Evolutionary conservation across 2,888 invertebrate genomes (phyloP), one percentile per base, ranked within the genome.

Genomic region (Megaustenia siamemsis): DNA sequence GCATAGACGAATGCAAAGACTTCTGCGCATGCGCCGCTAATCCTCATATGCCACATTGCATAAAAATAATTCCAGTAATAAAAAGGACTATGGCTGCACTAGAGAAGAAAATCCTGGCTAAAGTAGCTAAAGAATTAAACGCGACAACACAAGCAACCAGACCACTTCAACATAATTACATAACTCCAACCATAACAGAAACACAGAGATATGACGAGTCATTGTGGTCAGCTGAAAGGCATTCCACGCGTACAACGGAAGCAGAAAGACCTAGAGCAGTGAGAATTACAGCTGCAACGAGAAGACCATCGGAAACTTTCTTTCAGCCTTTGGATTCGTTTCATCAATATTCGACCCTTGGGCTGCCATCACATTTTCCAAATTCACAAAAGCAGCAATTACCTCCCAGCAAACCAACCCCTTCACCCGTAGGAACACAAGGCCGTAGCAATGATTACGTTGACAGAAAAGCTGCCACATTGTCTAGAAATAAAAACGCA

Each of bases 21-120:
- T 82, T 75, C 35, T 82, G 82, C 32, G 5, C 45, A 32, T 82
- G 82, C 63, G 82, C 82, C 10, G n/a, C 32, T 28, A 75, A 75
- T 63, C 82, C 73, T 18, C 18, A 10, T 0, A 35, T 43, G 32
- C 75, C 75, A 5, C 82, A 82, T 45, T 82, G 82, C 45, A 24
- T 32, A 53, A 63, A 38, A 32, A n/a, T 69, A 12, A 82, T 82
- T 28, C 82, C 82, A 1, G 2, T 60, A 12, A 82, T 82, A 8
- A 75, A 75, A 43, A 40, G 38, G 18, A 75, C 60, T 6, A 82
- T 82, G 82, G 35, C 38, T 24, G 49, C 32, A 24, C 66, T 82
- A 28, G 82, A 82, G 69, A 28, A 45, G 5, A 82, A 75, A 45
- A 60, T 75, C 32, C 40, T 82, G 32, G 60, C 53, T 18, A 63